These are phyloP conservation scores for Gonioctena quinquepunctata DNA, from an alignment of 1,140 invertebrate species.

Conservation along the genomic window DNA sequence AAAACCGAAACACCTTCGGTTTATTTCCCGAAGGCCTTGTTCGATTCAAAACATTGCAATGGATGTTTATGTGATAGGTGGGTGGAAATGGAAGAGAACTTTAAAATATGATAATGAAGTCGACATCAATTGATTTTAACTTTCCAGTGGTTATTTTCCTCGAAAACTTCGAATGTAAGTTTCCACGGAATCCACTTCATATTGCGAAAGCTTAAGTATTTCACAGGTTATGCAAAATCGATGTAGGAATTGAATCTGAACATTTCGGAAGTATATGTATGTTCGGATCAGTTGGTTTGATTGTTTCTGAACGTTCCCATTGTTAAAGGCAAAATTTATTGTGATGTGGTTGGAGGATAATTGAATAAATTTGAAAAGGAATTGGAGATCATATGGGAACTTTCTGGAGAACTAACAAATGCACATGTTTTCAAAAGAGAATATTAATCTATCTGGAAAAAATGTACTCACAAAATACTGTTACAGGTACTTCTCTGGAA, in stretches of 20 bases:
- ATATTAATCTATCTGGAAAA: no score
- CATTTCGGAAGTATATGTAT: neutral
- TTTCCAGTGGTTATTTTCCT: neutral
- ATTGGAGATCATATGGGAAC: no score
- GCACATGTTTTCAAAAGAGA: no score
- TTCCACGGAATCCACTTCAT: neutral
- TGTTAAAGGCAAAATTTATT: no score
- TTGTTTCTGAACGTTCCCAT: no score
- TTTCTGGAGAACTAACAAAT: no score
- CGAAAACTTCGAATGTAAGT: neutral
- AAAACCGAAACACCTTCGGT: neutral
- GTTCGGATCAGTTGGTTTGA: no score
- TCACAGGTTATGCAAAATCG: neutral
- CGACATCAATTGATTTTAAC: neutral
- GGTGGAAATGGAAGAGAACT: neutral
- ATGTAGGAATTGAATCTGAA: neutral
- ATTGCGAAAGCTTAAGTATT: neutral
- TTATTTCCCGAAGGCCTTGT: neutral
- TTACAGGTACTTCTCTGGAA: constrained; percentile 65
- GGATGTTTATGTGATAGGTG: neutral
- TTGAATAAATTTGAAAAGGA: no score
- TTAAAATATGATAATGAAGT: neutral
- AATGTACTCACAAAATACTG: constrained; percentile 72
- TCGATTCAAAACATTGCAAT: neutral
- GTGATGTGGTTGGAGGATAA: no score